Base-by-base conservation (phyloP, 2,888 invertebrate species). In the Agrotis segetum region DNA sequence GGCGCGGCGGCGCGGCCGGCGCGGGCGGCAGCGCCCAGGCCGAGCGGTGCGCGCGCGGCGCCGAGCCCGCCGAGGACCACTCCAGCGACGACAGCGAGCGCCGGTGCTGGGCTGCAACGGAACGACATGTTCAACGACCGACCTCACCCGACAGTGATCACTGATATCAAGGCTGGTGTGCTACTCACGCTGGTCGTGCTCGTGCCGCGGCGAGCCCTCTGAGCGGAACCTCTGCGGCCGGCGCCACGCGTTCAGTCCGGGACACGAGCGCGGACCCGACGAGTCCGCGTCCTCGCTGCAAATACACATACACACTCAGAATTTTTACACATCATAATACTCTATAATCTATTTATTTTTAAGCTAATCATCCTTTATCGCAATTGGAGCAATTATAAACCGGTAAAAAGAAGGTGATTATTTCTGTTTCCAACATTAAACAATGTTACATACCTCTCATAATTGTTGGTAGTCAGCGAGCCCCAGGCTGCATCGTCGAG, bases 41-140 rank as follows among this genome's bases (percentile, higher is more conserved):
- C 9, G 40, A 40, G 17, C 34, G 7, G 89, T 94, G 90, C 84
- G 93, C 56, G 87, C 52, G 62, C 97, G 96, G n/a, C 7, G 67
- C 88, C 66, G 81, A 76, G 21, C 97, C 96, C 95, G 85, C 97
- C 95, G 88, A 97, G 95, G 86, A 96, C 96, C 91, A 97, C 96
- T 92, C 96, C 92, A 89, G 97, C 94, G 98, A 98, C 58, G 98
- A 98, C 62, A 98, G 95, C 65, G 98, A 98, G 81, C 98, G 97
- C 46, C 98, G 97, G 91, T 98, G 97, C 64, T 97, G 96, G 83
- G 96, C 97, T 97, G 92, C 11, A 0, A 90, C n/a, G 11, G 1
- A 13, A 21, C 5, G 59, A 6, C 13, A n/a, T 5, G n/a, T 62
- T 19, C 21, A n/a, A n/a, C 2, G 17, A 52, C 4, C 40, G 40